Evolutionary conservation across 2,113 vertebrate genomes (phyloP).

Genomic region (Meles meles): DNA sequence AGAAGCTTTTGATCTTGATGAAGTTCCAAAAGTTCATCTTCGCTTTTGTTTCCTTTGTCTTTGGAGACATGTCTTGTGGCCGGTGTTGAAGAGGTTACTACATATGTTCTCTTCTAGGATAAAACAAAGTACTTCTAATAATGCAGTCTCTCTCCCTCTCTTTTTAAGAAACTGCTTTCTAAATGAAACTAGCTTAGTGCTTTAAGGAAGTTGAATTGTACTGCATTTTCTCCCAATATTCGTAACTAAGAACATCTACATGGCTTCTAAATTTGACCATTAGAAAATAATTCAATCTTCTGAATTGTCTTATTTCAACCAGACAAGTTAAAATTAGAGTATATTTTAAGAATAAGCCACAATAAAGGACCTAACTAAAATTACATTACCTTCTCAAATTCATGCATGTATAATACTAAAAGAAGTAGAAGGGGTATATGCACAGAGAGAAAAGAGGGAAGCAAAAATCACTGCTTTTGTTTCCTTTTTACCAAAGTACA

Average conservation of each 20-base stretch:
- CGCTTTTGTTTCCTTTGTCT: no score
- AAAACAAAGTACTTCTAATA: not conserved
- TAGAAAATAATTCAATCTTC: not conserved
- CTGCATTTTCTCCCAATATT: not conserved
- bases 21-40: no score
- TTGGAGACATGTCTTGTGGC: no score
- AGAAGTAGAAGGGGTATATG: not conserved
- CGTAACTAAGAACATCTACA: not conserved
- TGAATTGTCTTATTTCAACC: not conserved
- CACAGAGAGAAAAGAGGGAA: not conserved
- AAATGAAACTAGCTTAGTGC: not conserved
- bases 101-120: no score
- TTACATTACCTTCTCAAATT: not conserved
- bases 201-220: not conserved
- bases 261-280: not conserved
- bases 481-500: not conserved
- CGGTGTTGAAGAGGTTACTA: no score
- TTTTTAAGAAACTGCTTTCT: not conserved
- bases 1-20: no score
- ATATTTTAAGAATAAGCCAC: not conserved
- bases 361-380: not conserved
- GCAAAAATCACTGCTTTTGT: not conserved
- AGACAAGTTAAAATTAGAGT: not conserved
- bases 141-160: not conserved
- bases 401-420: not conserved